phyloP scores from a whole-genome alignment of 2,888 invertebrate species.

The Flexamia atlantica region DNA sequence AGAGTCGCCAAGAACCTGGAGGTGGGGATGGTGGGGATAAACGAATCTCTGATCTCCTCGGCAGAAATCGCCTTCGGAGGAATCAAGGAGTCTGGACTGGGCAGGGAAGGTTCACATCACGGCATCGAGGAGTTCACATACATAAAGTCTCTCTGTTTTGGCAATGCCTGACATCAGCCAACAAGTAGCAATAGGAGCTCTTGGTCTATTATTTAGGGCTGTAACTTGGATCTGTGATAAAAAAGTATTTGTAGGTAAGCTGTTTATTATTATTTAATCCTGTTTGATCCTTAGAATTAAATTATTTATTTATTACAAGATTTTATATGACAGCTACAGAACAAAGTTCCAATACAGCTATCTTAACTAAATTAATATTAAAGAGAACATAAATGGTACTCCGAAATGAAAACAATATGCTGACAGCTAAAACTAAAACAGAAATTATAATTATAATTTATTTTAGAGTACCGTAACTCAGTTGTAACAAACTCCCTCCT shows the following conservation, averaged over 20 bases:
- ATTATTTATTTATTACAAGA: no score
- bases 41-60: slow-evolving; percentile 95
- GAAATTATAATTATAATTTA: no score
- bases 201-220: slow-evolving; percentile 5
- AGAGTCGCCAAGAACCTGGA: slow-evolving; percentile 91
- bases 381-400: no score
- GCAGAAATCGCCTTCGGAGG: slow-evolving; percentile 98
- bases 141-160: slow-evolving; percentile 93
- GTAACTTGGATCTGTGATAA: slow-evolving; percentile 30
- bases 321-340: no score
- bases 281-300: no score
- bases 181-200: neutral
- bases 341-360: no score
- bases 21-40: slow-evolving; percentile 97
- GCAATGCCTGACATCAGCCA: slow-evolving; percentile 76
- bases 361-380: no score
- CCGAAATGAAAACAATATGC: no score
- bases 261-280: no score
- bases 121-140: slow-evolving; percentile 95
- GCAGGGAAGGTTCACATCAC: slow-evolving; percentile 94
- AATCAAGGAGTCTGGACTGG: slow-evolving; percentile 97
- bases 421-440: no score
- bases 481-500: no score
- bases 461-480: no score
- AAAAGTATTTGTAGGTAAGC: neutral